Base-by-base conservation (phyloP, 2,888 invertebrate genomes). In the Timema cristinae region DNA sequence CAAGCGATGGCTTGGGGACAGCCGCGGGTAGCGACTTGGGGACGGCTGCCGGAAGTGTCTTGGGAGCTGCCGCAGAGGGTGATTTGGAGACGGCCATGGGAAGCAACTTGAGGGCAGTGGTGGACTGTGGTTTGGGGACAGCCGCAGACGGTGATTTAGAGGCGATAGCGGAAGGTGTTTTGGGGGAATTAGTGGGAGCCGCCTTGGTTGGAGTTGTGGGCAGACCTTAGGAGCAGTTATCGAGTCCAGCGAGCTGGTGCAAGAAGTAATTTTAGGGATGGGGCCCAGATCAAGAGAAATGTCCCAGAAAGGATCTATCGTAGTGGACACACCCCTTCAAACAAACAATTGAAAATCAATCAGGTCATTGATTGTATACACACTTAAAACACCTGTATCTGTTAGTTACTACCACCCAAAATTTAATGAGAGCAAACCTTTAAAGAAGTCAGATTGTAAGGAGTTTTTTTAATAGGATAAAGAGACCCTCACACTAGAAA, bases 271-370 rank as follows among this genome's bases (percentile, higher is more conserved):
- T 32, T 32, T 32, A 32, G 32, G 32, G 15, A 79, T 79, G 68
- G 82, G 86, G 48, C 89, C 95, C 73, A 98, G 88, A 81, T 98
- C 98, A 76, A 98, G 85, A 16, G 97, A 97, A 78, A 98, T 96
- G 82, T 98, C 98, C 95, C 95, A 97, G 82, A 97, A 97, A 0
- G 98, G 97, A 83, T 98, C 98, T 76, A 97, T 95, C 63, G 95
- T 98, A 52, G 97, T 97, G 11, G 98, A 98, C 0, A 98, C 94
- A 70, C 95, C 94, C 71, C 93, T 91, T 32, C 32, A 32, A 32
- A 32, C 32, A 32, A 32, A 32, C 32, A 32, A 32, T 32, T 32
- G 1, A 32, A 32, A 32, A 32, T 32, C 32, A 32, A 32, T 32
- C 32, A 2, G 32, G 32, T 32, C 32, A 32, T 32, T 32, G 32